Evolutionary conservation across 1,140 invertebrate species (phyloP).

Genomic region (Adoxophyes honmai): DNA sequence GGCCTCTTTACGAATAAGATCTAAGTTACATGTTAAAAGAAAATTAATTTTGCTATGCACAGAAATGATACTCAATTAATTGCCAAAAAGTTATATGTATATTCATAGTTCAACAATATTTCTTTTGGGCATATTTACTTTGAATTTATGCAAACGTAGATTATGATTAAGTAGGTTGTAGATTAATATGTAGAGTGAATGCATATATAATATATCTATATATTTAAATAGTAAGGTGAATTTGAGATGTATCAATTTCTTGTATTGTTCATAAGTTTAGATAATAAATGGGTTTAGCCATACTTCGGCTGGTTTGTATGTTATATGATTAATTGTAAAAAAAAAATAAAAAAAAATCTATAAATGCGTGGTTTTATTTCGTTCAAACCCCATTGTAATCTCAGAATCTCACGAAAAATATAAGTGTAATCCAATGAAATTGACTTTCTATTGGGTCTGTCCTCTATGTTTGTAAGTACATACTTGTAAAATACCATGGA

Average conservation of each 20-base stretch:
- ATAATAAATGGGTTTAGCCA: slow-evolving; percentile 77
- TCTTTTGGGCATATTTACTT: slow-evolving; percentile 77
- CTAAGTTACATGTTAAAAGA: slow-evolving; percentile 75
- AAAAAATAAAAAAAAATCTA: slow-evolving; percentile 65
- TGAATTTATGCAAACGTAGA: slow-evolving; percentile 76
- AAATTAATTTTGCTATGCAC: slow-evolving; percentile 77
- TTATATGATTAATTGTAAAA: slow-evolving; percentile 77
- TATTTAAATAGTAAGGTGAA: slow-evolving; percentile 72
- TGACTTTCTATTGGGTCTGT: too few species aligned
- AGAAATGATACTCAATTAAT: slow-evolving; percentile 77
- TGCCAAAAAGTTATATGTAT: slow-evolving; percentile 77
- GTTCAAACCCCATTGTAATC: slow-evolving; percentile 32
- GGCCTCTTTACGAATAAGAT: slow-evolving; percentile 76
- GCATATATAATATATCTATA: slow-evolving; percentile 76
- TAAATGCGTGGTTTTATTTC: slow-evolving; percentile 67
- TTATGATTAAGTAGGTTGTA: slow-evolving; percentile 76
- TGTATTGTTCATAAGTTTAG: slow-evolving; percentile 77
- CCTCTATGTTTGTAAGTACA: too few species aligned
- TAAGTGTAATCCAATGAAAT: too few species aligned
- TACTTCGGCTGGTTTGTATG: slow-evolving; percentile 77
- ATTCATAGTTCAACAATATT: slow-evolving; percentile 77
- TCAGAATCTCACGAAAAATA: too few species aligned
- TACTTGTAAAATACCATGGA: too few species aligned
- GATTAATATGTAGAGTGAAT: slow-evolving; percentile 74
- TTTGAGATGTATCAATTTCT: slow-evolving; percentile 76